These are phyloP conservation scores for Oryctes rhinoceros DNA, from an alignment of 1,140 invertebrate genomes.

Conservation along the genomic window DNA sequence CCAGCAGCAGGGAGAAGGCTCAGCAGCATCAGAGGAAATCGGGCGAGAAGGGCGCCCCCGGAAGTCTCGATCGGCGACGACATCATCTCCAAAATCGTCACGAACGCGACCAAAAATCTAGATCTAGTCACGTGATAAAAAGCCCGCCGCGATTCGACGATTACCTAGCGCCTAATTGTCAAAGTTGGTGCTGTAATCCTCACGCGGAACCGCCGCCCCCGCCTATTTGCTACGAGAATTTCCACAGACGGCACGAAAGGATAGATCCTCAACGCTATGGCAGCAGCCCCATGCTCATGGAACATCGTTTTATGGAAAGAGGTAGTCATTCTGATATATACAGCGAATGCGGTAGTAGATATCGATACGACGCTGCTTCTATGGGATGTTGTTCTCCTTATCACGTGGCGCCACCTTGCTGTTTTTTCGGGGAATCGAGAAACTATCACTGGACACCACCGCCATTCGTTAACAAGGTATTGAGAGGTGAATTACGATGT, in stretches of 20 bases:
- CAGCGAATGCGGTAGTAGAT: constrained; percentile 51
- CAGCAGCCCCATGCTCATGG: constrained; percentile 60
- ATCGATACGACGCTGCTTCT: constrained; percentile 51
- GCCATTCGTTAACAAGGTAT: constrained; percentile 48
- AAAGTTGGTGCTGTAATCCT: constrained; percentile 62
- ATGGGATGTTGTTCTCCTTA: constrained; percentile 56
- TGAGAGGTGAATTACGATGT: constrained; percentile 27
- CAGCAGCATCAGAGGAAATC: constrained; percentile 48
- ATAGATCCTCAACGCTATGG: constrained; percentile 61
- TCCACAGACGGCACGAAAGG: constrained; percentile 59
- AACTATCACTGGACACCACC: constrained; percentile 57
- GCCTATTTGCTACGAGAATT: constrained; percentile 55
- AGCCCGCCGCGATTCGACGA: constrained; percentile 57
- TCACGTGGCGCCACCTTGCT: constrained; percentile 59
- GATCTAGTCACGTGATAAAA: constrained; percentile 64
- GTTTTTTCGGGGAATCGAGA: constrained; percentile 56
- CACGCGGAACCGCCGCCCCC: constrained; percentile 57
- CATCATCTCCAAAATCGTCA: constrained; percentile 61
- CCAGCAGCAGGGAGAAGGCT: constrained; percentile 52
- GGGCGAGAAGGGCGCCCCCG: constrained; percentile 59
- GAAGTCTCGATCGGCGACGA: constrained; percentile 64
- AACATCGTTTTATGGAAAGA: constrained; percentile 50
- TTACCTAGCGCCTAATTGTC: constrained; percentile 61
- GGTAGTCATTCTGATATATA: constrained; percentile 60
- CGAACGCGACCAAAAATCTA: constrained; percentile 66